phyloP scores from a whole-genome alignment of 2,113 vertebrate genomes.

The Hucho hucho region DNA sequence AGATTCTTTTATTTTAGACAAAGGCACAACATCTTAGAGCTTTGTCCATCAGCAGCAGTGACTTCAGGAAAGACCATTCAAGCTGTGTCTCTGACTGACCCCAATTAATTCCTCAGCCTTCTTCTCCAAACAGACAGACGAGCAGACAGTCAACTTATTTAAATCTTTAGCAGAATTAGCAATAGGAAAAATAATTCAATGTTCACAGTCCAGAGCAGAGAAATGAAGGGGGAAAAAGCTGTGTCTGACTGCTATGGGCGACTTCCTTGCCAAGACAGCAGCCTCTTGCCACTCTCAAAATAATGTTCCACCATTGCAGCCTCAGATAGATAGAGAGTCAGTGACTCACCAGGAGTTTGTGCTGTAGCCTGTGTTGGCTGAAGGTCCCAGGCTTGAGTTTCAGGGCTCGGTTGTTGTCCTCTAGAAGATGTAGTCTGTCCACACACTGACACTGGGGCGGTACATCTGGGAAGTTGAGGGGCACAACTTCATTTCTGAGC shows the following conservation, averaged over 20 bases:
- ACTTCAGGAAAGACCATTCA: constrained; percentile 11
- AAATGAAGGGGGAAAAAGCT: constrained; percentile 17
- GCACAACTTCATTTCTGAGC: constrained; percentile 71
- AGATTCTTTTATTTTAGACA: background rate
- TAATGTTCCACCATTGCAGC: background rate
- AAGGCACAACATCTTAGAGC: background rate
- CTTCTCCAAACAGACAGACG: constrained; percentile 3
- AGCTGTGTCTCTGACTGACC: constrained; percentile 22
- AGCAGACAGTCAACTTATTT: constrained; percentile 28
- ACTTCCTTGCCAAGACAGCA: constrained; percentile 11
- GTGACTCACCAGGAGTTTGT: constrained; percentile 73
- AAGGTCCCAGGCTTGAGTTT: constrained; percentile 56
- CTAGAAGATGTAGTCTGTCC: constrained; percentile 60
- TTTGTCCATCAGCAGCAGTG: background rate
- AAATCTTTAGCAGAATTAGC: constrained; percentile 25
- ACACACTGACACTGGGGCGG: constrained; percentile 32
- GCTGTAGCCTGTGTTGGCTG: constrained; percentile 52
- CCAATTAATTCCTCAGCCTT: constrained; percentile 28
- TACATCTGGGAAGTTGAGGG: constrained; percentile 56
- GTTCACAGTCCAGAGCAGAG: constrained; percentile 33
- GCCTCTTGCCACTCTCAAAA: background rate
- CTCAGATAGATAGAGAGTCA: background rate
- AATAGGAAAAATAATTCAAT: constrained; percentile 39
- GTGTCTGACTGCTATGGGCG: constrained; percentile 26
- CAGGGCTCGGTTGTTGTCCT: constrained; percentile 48